Evolutionary conservation across 2,113 vertebrate species (phyloP).

Genomic region (Thunnus maccoyii): DNA sequence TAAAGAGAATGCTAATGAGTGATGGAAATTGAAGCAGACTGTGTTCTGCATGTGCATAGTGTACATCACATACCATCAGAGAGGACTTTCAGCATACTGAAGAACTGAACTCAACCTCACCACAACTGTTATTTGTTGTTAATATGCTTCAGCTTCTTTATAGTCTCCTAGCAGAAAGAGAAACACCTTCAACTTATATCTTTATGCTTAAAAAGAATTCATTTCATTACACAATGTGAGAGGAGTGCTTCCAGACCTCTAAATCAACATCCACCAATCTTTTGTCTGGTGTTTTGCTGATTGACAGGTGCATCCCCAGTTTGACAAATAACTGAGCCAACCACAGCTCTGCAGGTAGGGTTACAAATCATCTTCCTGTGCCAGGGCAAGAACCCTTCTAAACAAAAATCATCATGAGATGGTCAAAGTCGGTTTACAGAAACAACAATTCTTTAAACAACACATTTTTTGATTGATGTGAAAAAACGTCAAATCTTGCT

Average conservation of each 20-base stretch:
- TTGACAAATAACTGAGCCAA: not conserved
- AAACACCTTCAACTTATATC: not conserved
- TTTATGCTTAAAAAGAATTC: not conserved
- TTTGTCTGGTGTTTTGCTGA: not conserved
- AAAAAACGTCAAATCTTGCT: no score
- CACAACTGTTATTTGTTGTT: constrained; percentile 2
- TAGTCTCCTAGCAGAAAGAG: not conserved
- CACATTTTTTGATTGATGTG: no score
- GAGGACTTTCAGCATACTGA: not conserved
- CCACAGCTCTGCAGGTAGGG: not conserved
- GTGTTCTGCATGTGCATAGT: constrained; percentile 25
- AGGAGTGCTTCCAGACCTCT: not conserved
- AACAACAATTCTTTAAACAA: no score
- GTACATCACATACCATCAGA: constrained; percentile 25
- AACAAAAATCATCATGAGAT: not conserved
- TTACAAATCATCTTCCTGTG: no score
- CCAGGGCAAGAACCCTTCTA: not conserved
- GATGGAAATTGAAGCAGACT: constrained; percentile 7
- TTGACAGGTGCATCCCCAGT: not conserved
- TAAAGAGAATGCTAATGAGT: constrained; percentile 44
- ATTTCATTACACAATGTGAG: not conserved
- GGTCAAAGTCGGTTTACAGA: no score
- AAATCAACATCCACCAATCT: not conserved
- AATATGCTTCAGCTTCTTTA: constrained; percentile 17
- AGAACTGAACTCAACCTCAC: constrained; percentile 21